Conservation (phyloP, 2,797 vertebrate species). For the Discoglossus pictus region DNA sequence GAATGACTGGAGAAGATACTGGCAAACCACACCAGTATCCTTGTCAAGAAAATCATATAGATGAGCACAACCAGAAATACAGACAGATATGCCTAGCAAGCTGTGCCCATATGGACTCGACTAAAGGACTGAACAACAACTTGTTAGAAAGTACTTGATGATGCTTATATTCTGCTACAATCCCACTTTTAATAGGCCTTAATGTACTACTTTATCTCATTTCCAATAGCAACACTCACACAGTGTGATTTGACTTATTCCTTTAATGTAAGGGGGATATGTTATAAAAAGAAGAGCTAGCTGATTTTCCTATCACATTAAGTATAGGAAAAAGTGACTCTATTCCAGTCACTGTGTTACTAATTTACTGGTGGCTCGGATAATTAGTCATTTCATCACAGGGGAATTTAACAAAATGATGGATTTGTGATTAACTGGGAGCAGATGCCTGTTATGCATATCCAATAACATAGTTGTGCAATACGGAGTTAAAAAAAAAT, state of each 20-base stretch:
- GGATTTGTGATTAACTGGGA: conserved; percentile 15
- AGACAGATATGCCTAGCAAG: too few species aligned
- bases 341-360: conserved; percentile 41
- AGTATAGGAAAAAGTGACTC: conserved; percentile 27
- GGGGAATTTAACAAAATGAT: conserved; percentile 13
- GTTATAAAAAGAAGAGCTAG: conserved; percentile 24
- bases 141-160: too few species aligned
- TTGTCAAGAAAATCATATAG: too few species aligned
- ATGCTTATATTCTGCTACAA: background rate
- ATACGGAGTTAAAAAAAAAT: too few species aligned
- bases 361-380: conserved; percentile 29
- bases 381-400: conserved; percentile 41
- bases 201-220: conserved; percentile 23
- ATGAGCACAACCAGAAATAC: too few species aligned
- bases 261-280: conserved; percentile 8
- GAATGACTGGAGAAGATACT: too few species aligned
- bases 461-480: too few species aligned
- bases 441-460: background rate
- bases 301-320: conserved; percentile 19
- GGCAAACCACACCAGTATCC: too few species aligned
- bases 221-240: conserved; percentile 27
- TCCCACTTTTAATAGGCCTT: conserved; percentile 12
- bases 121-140: too few species aligned
- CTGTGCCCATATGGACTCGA: too few species aligned
- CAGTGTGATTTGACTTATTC: conserved; percentile 15